Percentiles rank a stretch among this genome's conserved stretches.
Conservation (phyloP, 2,113 vertebrate genomes). For the Oryzias melastigma region DNA sequence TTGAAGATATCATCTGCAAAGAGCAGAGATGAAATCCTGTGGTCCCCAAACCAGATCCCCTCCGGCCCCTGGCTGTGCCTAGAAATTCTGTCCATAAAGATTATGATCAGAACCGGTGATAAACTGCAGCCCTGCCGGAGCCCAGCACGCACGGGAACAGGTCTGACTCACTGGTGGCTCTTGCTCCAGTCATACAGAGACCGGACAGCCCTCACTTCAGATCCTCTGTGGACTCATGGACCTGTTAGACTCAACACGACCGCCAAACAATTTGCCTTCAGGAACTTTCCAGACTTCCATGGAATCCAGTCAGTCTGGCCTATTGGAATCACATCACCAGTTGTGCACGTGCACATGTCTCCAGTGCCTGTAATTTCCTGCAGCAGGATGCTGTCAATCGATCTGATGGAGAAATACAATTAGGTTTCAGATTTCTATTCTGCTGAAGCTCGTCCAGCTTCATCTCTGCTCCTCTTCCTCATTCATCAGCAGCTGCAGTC, state of each 20-base stretch:
- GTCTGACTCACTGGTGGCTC: too few relatives aligned
- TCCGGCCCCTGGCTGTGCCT: too few relatives aligned
- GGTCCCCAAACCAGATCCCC: too few relatives aligned
- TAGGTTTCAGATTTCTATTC: slow-evolving; percentile 31
- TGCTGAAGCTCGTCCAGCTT: slow-evolving; percentile 26
- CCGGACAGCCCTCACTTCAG: too few relatives aligned
- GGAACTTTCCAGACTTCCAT: neutral
- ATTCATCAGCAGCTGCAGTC: too few relatives aligned
- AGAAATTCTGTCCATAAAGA: too few relatives aligned
- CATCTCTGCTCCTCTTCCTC: neutral
- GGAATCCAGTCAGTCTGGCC: neutral
- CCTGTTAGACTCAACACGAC: neutral
- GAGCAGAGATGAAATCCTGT: too few relatives aligned
- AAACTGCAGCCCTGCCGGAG: too few relatives aligned
- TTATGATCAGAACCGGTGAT: too few relatives aligned
- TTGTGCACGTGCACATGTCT: neutral
- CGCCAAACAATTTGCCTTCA: neutral
- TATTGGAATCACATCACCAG: neutral
- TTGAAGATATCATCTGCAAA: too few relatives aligned
- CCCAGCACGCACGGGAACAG: too few relatives aligned
- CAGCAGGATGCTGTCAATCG: slow-evolving; percentile 36
- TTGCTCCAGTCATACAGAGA: too few relatives aligned
- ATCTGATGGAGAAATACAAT: slow-evolving; percentile 45
- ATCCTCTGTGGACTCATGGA: neutral
- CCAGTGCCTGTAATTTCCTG: slow-evolving; percentile 41